A percentile compares a stretch with the other conserved stretches of the same genome.
phyloP scores from a whole-genome alignment of 53 echinoderm and acorn worm genomes.

The Luidia sarsii region DNA sequence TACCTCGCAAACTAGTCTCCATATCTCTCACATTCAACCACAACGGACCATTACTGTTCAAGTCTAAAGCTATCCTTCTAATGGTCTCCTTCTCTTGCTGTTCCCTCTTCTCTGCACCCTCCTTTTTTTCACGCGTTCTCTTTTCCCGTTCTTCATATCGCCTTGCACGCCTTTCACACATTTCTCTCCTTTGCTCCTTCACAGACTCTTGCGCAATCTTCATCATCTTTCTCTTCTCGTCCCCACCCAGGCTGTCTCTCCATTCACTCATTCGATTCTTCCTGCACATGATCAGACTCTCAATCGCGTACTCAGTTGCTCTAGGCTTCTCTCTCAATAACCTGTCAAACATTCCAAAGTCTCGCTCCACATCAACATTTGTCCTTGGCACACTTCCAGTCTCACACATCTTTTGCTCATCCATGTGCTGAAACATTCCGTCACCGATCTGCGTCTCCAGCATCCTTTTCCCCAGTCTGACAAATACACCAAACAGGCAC shows the following conservation, averaged over 20 bases:
- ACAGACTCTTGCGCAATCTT: conserved; percentile 21
- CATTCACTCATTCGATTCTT: conserved; percentile 72
- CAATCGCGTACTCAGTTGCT: conserved; percentile 39
- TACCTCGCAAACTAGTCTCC: conserved; percentile 9
- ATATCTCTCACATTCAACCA: conserved; percentile 37
- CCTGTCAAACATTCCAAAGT: conserved; percentile 77
- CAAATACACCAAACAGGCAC: conserved; percentile 11
- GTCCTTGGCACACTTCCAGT: conserved; percentile 48
- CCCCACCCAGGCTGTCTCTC: conserved; percentile 67
- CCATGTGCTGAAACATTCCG: conserved; percentile 41
- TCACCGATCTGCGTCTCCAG: conserved; percentile 34
- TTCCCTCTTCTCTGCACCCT: conserved; percentile 54
- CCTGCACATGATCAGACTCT: conserved; percentile 64
- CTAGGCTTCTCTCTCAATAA: conserved; percentile 64
- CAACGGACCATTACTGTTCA: conserved; percentile 52
- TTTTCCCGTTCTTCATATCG: conserved; percentile 71
- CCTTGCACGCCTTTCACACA: conserved; percentile 69
- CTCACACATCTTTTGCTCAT: conserved; percentile 42
- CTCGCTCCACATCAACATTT: background rate
- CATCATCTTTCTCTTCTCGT: conserved; percentile 68
- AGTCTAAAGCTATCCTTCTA: conserved; percentile 66
- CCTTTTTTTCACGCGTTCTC: conserved; percentile 51
- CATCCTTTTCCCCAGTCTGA: conserved; percentile 6
- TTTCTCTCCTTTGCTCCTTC: conserved; percentile 60
- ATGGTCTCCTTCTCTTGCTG: conserved; percentile 53